Conservation (phyloP, 2,888 invertebrate genomes). For the Ditula angustiorana region DNA sequence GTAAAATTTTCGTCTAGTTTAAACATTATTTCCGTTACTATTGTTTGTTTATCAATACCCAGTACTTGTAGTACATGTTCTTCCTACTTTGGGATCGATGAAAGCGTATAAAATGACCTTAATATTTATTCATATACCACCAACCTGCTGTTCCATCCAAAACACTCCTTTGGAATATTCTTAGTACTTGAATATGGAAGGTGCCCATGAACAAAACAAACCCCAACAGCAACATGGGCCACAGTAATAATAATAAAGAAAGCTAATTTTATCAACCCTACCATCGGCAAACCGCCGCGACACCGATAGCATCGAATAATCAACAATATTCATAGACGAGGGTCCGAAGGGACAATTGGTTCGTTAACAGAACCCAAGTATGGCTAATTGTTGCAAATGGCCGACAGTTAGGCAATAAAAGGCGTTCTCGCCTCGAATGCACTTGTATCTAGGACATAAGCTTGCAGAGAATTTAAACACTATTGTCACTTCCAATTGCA, state of each 20-base stretch:
- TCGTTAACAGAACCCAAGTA: conserved; percentile 68
- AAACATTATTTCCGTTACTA: too few species aligned
- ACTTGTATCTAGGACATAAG: conserved; percentile 41
- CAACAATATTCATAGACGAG: conserved; percentile 44
- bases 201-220: conserved; percentile 4
- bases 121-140: too few species aligned
- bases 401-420: conserved; percentile 69
- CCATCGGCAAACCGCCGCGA: conserved; percentile 37
- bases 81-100: too few species aligned
- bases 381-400: conserved; percentile 79
- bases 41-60: too few species aligned
- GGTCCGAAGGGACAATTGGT: conserved; percentile 62
- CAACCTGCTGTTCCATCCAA: too few species aligned
- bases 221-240: neutral
- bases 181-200: too few species aligned
- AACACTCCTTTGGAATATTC: too few species aligned
- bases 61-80: too few species aligned
- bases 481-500: neutral
- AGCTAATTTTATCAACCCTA: conserved; percentile 51
- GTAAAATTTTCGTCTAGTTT: too few species aligned
- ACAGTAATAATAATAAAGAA: conserved; percentile 49
- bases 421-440: conserved; percentile 48
- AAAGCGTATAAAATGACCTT: too few species aligned
- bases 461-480: neutral
- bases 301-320: conserved; percentile 27